Evolutionary conservation across 2,113 vertebrate species (phyloP), one percentile per base, ranked within the genome.

Genomic region (Neotoma lepida): DNA sequence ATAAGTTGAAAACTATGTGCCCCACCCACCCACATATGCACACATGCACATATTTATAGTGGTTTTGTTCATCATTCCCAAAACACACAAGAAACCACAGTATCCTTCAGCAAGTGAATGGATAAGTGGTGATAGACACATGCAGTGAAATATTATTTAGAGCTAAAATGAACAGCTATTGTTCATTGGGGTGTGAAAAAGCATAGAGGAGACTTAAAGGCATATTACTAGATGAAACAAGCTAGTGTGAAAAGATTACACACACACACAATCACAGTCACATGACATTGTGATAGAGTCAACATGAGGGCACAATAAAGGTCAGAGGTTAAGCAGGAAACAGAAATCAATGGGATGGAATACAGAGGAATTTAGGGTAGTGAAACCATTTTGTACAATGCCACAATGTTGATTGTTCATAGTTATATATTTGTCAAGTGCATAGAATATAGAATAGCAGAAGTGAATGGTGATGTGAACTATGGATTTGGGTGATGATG

Each of bases 221-320:
- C 20, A 33, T 84, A 73, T 66, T 46, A 71, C 46, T 66, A 91
- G 56, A 33, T 44, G 9, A 86, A 95, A 94, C 26, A 77, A 91
- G 51, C 10, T 44, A 70, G 39, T 39, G 14, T 93, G 84, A 61
- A 89, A 94, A 93, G 26, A 56, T 33, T 63, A 9, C 44, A 77
- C 28, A 35, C 28, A 84, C 13, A 63, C 13, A 30, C 26, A 58
- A 26, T 58, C 56, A 30, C 26, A 80, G 39, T 8, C 68, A 0
- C 13, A 14, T 41, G 35, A 54, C 7, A 41, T 74, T 44, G n/a
- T 58, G 22, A 22, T 87, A 90, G 77, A 90, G 51, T 30, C 0
- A 89, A 86, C 51, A 44, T n/a, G 9, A 20, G 8, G 49, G 30
- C 58, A 41, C 9, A 41, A n/a, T 35, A 39, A 71, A 85, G 24